Conservation (phyloP, 2,113 vertebrate species). For the Elephantulus edwardii region DNA sequence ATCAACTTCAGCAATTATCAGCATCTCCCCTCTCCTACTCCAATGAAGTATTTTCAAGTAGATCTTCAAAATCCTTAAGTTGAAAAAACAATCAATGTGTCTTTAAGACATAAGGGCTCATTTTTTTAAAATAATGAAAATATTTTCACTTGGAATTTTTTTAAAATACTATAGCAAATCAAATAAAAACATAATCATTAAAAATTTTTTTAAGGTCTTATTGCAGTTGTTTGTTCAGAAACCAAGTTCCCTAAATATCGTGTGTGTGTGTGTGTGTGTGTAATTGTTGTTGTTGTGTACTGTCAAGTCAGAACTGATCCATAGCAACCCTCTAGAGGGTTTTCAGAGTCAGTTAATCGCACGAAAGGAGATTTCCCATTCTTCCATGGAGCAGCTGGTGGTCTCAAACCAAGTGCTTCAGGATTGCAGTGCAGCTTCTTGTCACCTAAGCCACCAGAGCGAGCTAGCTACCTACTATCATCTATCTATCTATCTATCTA, state of each 20-base stretch:
- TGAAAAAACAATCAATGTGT: neutral
- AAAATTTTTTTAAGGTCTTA: slow-evolving; percentile 5
- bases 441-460: too few species aligned
- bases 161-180: slow-evolving; percentile 1
- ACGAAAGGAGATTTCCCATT: too few species aligned
- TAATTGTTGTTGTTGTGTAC: too few species aligned
- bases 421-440: too few species aligned
- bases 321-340: too few species aligned
- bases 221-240: neutral
- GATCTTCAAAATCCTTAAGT: neutral
- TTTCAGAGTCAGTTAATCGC: too few species aligned
- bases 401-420: too few species aligned
- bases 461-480: too few species aligned
- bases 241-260: neutral
- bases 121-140: neutral
- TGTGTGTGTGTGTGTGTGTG: too few species aligned
- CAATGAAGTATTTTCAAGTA: neutral
- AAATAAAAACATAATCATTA: neutral
- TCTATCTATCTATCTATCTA: too few species aligned
- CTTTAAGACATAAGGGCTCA: neutral
- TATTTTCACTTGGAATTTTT: slow-evolving; percentile 7
- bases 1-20: neutral
- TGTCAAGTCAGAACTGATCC: too few species aligned
- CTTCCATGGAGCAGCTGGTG: too few species aligned
- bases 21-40: neutral